These are phyloP conservation scores for Drosophila histrio DNA, from an alignment of 2,888 invertebrate species.

Conservation along the genomic window DNA sequence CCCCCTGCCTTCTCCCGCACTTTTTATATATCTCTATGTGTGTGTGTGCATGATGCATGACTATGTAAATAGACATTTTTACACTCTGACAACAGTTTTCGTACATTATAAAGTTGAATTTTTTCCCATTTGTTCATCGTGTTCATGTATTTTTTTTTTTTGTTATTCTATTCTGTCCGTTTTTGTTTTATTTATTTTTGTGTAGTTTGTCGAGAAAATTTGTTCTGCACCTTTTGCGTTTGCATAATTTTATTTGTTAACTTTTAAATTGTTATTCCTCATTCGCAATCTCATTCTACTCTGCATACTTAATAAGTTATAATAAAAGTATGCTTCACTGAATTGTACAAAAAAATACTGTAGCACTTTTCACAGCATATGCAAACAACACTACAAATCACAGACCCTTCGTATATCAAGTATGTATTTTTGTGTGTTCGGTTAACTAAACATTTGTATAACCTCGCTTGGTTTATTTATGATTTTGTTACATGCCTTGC, in stretches of 20 bases:
- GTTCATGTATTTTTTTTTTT: slow-evolving; percentile 6
- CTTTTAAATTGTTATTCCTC: slow-evolving; percentile 54
- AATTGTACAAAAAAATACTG: slow-evolving; percentile 9
- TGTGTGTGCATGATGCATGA: slow-evolving; percentile 67
- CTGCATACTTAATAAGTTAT: slow-evolving; percentile 17
- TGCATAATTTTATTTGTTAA: slow-evolving; percentile 76
- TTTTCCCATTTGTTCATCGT: slow-evolving; percentile 18
- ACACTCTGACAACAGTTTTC: slow-evolving; percentile 73
- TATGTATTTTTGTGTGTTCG: neutral
- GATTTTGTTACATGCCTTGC: neutral
- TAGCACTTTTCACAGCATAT: slow-evolving; percentile 4
- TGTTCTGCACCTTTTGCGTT: slow-evolving; percentile 47
- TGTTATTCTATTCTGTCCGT: slow-evolving; percentile 16
- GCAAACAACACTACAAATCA: slow-evolving; percentile 6
- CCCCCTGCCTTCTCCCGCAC: neutral
- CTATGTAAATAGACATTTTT: slow-evolving; percentile 75
- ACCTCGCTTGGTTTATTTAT: neutral
- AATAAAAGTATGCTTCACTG: slow-evolving; percentile 18
- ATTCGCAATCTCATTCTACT: slow-evolving; percentile 5
- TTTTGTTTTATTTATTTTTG: slow-evolving; percentile 9
- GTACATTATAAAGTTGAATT: slow-evolving; percentile 59
- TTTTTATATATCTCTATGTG: slow-evolving; percentile 4
- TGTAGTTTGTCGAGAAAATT: slow-evolving; percentile 35
- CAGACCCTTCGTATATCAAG: neutral
- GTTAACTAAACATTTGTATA: neutral